phyloP scores from a whole-genome alignment of 2,113 vertebrate species.

The Syngnathoides biaculeatus region DNA sequence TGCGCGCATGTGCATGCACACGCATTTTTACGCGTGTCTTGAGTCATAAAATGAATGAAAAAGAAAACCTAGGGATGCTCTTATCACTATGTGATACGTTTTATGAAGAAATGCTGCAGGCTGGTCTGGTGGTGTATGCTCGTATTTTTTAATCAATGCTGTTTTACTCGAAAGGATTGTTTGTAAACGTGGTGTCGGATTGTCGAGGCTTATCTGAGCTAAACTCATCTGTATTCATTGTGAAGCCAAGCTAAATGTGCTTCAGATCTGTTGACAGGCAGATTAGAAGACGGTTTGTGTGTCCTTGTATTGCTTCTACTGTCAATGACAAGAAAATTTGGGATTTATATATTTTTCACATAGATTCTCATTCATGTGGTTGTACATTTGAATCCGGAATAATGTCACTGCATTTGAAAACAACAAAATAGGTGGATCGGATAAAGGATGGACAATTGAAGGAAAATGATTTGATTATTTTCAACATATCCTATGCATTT shows the following conservation, averaged over 20 bases:
- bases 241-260: slow-evolving; percentile 13
- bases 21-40: slow-evolving; percentile 5
- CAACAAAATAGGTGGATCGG: no score
- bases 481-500: background rate
- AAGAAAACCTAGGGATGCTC: background rate
- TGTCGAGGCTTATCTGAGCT: slow-evolving; percentile 16
- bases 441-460: no score
- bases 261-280: slow-evolving; percentile 11
- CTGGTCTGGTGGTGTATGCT: background rate
- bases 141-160: slow-evolving; percentile 17
- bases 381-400: background rate
- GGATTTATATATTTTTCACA: background rate
- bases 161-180: slow-evolving; percentile 17
- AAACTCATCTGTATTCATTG: slow-evolving; percentile 27
- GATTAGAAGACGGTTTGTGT: background rate
- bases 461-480: background rate
- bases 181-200: slow-evolving; percentile 6
- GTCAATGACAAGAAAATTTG: slow-evolving; percentile 5
- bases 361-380: background rate
- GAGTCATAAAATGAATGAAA: background rate
- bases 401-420: background rate
- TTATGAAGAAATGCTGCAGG: slow-evolving; percentile 7
- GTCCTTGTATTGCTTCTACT: slow-evolving; percentile 1
- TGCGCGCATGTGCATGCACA: background rate
- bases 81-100: slow-evolving; percentile 6